Evolutionary conservation across 2,113 vertebrate genomes (phyloP), one percentile per base, ranked within the genome.

Genomic region (Lycaon pictus): DNA sequence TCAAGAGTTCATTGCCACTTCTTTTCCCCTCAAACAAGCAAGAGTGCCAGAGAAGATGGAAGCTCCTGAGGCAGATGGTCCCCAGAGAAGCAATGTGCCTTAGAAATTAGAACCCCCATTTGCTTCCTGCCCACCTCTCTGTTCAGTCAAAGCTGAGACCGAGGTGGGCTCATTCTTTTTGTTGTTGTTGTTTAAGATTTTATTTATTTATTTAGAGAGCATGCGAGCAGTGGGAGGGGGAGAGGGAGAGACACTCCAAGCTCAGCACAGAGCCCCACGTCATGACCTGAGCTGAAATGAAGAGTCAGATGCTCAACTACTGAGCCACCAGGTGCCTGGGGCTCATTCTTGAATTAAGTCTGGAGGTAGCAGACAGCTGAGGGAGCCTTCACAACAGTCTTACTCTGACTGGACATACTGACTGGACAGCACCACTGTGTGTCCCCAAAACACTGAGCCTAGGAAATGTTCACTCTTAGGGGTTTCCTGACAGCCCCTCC

Each of bases 71-170:
- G 32, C 63, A 56, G 56, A 27, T 74, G 58, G 0, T 87, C 35
- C 29, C 55, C 74, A 35, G 1, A 48, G 84, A 51, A 79, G 16
- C 19, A 62, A 88, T 9, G 25, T 4, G 37, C 37, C 29, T 88
- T 72, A 89, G 63, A 65, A 63, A 60, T 15, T 1, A 93, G 65
- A 51, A 7, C 6, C 1, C 19, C 22, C 58, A 7, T 48, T 29
- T 83, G 53, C 48, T 71, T 81, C 84, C 71, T 92, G 48, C 60
- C 81, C 29, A 48, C 22, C 71, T 91, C 32, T 77, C 83, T 53
- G 43, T 76, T 91, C 43, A 10, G 12, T 53, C 83, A 74, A 90
- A 96, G 85, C 32, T 43, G 87, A 92, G 84, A 87, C 87, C 63
- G 53, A 95, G 71, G 83, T 79, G n/a, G 27, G 32, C 63, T 91